Base-by-base conservation (phyloP, 2,888 invertebrate species). In the Noctuana brunneofusca region DNA sequence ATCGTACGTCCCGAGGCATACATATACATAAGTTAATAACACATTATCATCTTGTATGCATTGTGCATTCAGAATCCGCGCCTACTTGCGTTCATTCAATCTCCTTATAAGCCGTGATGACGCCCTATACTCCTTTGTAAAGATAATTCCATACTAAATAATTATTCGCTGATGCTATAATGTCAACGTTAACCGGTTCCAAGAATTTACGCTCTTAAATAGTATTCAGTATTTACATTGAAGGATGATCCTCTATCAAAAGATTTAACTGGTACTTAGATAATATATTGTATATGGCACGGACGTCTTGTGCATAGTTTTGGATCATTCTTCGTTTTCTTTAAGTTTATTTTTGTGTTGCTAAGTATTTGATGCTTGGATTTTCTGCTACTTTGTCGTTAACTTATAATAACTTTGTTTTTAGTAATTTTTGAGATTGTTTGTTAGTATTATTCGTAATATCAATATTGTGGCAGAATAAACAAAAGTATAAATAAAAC, bases 201-300 rank as follows among this genome's bases (percentile, higher is more conserved):
- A 59, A 53, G 46, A 59, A 59, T 53, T 59, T 59, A 53, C 53
- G 53, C 53, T 22, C 59, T 32, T 16, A 4, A 56, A 56, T 30
- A 46, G 24, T 27, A 55, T 24, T 1, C 11, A 27, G 16, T 16
- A 18, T n/a, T n/a, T n/a, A n/a, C n/a, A 5, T 30, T 56, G 27
- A 56, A 56, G 56, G 43, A 56, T 56, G 56, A 56, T 56, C 56
- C 56, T 12, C 6, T 38, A 27, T 49, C 24, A 24, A 18, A 20
- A 46, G n/a, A 46, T 20, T n/a, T 3, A n/a, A 22, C 4, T 48
- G 48, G 12, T 43, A 11, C 18, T 18, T 8, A 16, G 41, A 22
- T 48, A 48, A 22, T 48, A 48, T 46, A 46, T 43, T 43, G 18
- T 43, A 11, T 18, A 18, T 8, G 43, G 43, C 18, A 43, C 18